Percentiles rank a stretch among this genome's conserved stretches.
These are phyloP conservation scores for Adelphocoris suturalis DNA, from an alignment of 2,888 invertebrate genomes.

Conservation along the genomic window DNA sequence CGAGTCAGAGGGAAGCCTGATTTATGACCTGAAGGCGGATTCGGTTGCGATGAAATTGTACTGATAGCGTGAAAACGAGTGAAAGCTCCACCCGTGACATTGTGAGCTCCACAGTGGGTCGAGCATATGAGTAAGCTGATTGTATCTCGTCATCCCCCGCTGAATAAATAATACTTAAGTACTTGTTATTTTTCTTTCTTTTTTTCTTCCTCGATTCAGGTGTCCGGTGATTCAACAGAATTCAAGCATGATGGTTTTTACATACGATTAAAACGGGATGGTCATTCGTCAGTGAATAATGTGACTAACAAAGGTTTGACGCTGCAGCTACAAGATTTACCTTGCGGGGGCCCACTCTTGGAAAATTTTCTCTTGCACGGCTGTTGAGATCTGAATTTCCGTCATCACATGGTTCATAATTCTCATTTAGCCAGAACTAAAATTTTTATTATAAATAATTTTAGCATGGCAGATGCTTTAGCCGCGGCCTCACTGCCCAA, in stretches of 20 bases:
- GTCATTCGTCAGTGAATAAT: too few species aligned
- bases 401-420: too few species aligned
- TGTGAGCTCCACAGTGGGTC: not conserved
- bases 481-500: too few species aligned
- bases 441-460: too few species aligned
- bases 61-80: constrained; percentile 22
- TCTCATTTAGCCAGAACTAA: too few species aligned
- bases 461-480: too few species aligned
- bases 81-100: constrained; percentile 24
- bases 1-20: not conserved
- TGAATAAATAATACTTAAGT: constrained; percentile 20
- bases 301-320: too few species aligned
- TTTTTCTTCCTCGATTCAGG: not conserved
- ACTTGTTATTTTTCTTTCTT: not conserved
- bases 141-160: constrained; percentile 24
- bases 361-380: too few species aligned
- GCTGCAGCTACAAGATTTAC: too few species aligned
- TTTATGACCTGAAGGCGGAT: not conserved
- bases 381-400: too few species aligned
- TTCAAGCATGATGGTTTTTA: not conserved
- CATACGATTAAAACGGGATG: too few species aligned
- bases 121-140: constrained; percentile 20
- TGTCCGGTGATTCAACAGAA: constrained; percentile 18
- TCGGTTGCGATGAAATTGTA: constrained; percentile 35
- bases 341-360: too few species aligned